These are phyloP conservation scores for Conistra vaccinii DNA, from an alignment of 2,888 invertebrate genomes.

Conservation along the genomic window DNA sequence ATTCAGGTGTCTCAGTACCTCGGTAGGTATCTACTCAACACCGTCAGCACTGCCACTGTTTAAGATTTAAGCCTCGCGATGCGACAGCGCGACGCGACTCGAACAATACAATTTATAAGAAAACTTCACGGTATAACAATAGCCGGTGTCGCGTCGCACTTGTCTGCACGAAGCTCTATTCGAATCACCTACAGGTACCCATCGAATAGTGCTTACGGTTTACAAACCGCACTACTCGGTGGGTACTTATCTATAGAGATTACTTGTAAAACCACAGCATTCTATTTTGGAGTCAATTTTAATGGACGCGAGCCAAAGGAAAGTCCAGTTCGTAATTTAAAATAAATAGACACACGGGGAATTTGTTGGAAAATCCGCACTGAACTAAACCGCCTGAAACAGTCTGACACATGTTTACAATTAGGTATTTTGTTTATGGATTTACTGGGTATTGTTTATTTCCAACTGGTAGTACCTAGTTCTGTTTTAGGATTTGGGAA, in stretches of 20 bases:
- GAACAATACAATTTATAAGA: no score
- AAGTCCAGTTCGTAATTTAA: constrained; percentile 48
- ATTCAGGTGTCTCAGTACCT: not conserved
- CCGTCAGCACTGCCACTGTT: not conserved
- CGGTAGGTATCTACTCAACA: not conserved
- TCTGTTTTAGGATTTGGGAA: not conserved
- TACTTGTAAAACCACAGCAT: not conserved
- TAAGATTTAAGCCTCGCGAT: no score
- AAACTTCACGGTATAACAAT: no score
- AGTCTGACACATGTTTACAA: constrained; percentile 17
- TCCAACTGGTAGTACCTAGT: not conserved
- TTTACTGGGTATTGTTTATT: constrained; percentile 18
- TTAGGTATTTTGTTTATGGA: constrained; percentile 12
- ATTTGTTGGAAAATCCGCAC: constrained; percentile 53
- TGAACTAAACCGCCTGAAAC: constrained; percentile 16
- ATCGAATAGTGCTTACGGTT: no score
- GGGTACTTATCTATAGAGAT: no score
- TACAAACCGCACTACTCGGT: not conserved
- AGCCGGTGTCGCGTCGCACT: no score
- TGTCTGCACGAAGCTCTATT: no score
- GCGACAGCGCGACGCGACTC: no score
- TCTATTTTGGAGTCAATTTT: constrained; percentile 34
- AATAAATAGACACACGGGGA: constrained; percentile 48
- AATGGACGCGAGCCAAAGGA: constrained; percentile 51
- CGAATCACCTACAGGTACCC: not conserved